Evolutionary conservation across 2,797 vertebrate genomes (phyloP).

Genomic region (Poecilia gillii): DNA sequence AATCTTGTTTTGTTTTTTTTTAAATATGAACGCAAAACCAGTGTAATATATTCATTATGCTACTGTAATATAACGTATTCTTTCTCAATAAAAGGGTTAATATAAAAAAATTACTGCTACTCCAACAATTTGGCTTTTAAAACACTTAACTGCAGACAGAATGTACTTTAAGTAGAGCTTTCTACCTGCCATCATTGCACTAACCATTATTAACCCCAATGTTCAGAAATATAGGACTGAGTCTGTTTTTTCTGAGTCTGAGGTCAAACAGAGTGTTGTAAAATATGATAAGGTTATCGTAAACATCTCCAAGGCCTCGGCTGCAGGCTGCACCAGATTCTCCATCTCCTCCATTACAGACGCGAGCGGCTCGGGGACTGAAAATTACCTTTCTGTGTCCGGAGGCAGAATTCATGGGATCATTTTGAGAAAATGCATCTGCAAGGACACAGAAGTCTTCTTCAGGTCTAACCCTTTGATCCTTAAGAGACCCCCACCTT

Average conservation of each 20-base stretch:
- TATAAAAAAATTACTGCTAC: not conserved
- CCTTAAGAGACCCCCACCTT: slow-evolving; percentile 77
- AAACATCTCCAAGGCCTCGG: slow-evolving; percentile 64
- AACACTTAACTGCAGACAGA: not conserved
- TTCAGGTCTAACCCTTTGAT: slow-evolving; percentile 83
- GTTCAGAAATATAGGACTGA: not conserved
- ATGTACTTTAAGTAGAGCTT: not conserved
- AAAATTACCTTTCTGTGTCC: slow-evolving; percentile 77
- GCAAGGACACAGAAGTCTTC: slow-evolving; percentile 78
- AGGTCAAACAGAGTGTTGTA: slow-evolving; percentile 21
- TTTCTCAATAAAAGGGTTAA: no score
- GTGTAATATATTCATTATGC: no score
- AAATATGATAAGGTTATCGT: slow-evolving; percentile 48
- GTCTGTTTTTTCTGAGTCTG: slow-evolving; percentile 15
- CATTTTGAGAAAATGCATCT: slow-evolving; percentile 80
- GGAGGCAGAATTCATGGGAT: slow-evolving; percentile 71
- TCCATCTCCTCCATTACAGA: slow-evolving; percentile 57
- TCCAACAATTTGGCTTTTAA: not conserved
- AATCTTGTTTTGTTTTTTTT: not conserved
- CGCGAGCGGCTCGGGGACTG: slow-evolving; percentile 60
- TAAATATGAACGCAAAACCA: no score
- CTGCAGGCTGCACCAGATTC: slow-evolving; percentile 53
- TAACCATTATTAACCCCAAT: not conserved
- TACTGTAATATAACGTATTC: no score
- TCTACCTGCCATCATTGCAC: not conserved